Percentiles rank a stretch among this genome's conserved stretches.
phyloP scores from a whole-genome alignment of 2,888 invertebrate genomes.

The Priocnemis perturbator region DNA sequence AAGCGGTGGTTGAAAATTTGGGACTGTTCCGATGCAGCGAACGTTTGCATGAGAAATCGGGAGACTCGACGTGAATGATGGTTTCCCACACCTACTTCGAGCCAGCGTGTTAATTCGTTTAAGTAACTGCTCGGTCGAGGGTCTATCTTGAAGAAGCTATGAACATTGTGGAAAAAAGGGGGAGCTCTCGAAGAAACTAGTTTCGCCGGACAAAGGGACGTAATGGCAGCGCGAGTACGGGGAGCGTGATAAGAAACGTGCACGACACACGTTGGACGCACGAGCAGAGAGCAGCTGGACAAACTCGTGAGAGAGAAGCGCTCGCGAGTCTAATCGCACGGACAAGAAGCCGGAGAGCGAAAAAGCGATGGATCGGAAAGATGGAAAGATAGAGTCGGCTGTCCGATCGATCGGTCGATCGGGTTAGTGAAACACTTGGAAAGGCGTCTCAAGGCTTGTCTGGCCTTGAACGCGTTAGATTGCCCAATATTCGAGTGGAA shows the following conservation, averaged over 20 bases:
- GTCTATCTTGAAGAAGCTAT: too few species aligned
- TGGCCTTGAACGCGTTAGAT: constrained; percentile 75
- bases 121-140: too few species aligned
- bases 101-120: too few species aligned
- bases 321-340: constrained; percentile 40
- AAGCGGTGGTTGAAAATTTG: too few species aligned
- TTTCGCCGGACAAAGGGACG: background rate
- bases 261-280: background rate
- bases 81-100: too few species aligned
- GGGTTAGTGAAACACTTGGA: constrained; percentile 70
- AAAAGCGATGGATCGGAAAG: constrained; percentile 22
- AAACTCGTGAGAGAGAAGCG: constrained; percentile 29
- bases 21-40: too few species aligned
- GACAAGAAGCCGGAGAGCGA: too few species aligned
- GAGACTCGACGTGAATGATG: too few species aligned
- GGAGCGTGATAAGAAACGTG: constrained; percentile 1
- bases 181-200: too few species aligned
- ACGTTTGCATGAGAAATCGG: too few species aligned
- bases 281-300: constrained; percentile 29
- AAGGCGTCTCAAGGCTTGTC: constrained; percentile 73
- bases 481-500: constrained; percentile 71
- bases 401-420: background rate
- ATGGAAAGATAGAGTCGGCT: too few species aligned
- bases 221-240: background rate
- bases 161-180: too few species aligned